A percentile compares a stretch with the other conserved stretches of the same genome.
These are phyloP conservation scores for Mastacembelus armatus DNA, from an alignment of 2,797 vertebrate genomes.

Conservation along the genomic window DNA sequence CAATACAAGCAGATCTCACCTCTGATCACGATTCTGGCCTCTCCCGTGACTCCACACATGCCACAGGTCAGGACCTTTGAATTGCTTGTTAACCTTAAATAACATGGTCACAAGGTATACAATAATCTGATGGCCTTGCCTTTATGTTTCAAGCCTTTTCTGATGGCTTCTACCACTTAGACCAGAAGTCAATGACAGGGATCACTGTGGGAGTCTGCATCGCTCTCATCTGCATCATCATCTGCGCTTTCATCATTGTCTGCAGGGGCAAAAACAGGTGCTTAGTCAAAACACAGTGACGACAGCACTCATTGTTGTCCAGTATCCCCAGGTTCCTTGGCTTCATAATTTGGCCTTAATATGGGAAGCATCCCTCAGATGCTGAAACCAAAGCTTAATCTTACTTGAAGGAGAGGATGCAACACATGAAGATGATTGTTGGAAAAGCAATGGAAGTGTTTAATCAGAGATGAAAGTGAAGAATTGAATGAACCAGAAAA, in stretches of 20 bases:
- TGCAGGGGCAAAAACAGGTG: slow-evolving; percentile 88
- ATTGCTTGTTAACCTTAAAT: background rate
- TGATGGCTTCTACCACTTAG: slow-evolving; percentile 91
- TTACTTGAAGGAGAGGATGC: slow-evolving; percentile 64
- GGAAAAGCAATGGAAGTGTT: slow-evolving; percentile 70
- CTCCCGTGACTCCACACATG: slow-evolving; percentile 76
- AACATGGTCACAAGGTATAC: background rate
- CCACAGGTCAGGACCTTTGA: slow-evolving; percentile 83
- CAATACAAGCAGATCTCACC: slow-evolving; percentile 82
- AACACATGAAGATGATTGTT: slow-evolving; percentile 75
- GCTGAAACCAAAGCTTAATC: slow-evolving; percentile 65
- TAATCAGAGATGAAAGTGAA: slow-evolving; percentile 78
- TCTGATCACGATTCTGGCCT: slow-evolving; percentile 85
- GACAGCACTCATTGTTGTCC: background rate
- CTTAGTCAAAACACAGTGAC: background rate
- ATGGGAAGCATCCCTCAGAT: slow-evolving; percentile 64
- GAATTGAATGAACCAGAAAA: slow-evolving; percentile 74
- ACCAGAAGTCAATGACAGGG: slow-evolving; percentile 94
- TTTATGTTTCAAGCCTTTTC: slow-evolving; percentile 83
- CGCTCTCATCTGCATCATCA: slow-evolving; percentile 93
- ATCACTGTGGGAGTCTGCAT: slow-evolving; percentile 95
- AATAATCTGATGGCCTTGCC: background rate
- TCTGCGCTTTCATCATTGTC: slow-evolving; percentile 92
- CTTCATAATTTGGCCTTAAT: slow-evolving; percentile 84
- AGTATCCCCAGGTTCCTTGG: slow-evolving; percentile 1